Evolutionary conservation across 2,113 vertebrate species (phyloP).

Genomic region (Gobiocypris rarus): DNA sequence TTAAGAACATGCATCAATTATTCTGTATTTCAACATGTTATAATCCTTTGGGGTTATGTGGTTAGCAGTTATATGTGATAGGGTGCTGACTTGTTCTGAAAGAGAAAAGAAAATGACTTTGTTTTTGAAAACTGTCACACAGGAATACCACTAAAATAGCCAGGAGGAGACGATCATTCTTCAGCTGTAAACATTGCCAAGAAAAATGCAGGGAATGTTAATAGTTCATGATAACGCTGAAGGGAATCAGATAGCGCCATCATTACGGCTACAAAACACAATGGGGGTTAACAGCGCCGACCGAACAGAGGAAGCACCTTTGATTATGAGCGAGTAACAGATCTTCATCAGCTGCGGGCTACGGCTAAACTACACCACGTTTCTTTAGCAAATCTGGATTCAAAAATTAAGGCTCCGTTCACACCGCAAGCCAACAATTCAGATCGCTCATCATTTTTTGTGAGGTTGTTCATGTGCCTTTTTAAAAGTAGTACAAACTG

Average conservation of each 20-base stretch:
- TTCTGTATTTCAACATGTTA: not conserved
- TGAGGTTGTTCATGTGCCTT: not conserved
- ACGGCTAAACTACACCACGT: not conserved
- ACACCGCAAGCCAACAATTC: not conserved
- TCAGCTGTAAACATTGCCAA: slow-evolving; percentile 4
- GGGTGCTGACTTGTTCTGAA: not conserved
- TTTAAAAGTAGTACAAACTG: not conserved
- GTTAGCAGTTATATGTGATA: not conserved
- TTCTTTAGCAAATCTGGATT: not conserved
- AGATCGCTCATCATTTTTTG: not conserved
- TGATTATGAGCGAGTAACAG: not conserved
- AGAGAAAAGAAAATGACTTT: not conserved
- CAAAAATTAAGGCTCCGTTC: not conserved
- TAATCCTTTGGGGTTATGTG: not conserved
- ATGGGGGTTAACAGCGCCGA: not conserved
- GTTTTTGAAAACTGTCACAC: slow-evolving; percentile 17
- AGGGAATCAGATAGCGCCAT: slow-evolving; percentile 1
- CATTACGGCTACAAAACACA: slow-evolving; percentile 37
- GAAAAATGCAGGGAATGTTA: slow-evolving; percentile 51
- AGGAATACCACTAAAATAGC: slow-evolving; percentile 11
- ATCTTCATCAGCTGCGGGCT: not conserved
- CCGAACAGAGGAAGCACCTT: slow-evolving; percentile 13
- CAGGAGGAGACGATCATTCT: not conserved
- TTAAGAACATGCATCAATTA: not conserved
- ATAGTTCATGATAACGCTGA: slow-evolving; percentile 31